Percentiles rank a stretch among this genome's conserved stretches.
These are phyloP conservation scores for Bucorvus abyssinicus DNA, from an alignment of 2,797 vertebrate species.

Conservation along the genomic window DNA sequence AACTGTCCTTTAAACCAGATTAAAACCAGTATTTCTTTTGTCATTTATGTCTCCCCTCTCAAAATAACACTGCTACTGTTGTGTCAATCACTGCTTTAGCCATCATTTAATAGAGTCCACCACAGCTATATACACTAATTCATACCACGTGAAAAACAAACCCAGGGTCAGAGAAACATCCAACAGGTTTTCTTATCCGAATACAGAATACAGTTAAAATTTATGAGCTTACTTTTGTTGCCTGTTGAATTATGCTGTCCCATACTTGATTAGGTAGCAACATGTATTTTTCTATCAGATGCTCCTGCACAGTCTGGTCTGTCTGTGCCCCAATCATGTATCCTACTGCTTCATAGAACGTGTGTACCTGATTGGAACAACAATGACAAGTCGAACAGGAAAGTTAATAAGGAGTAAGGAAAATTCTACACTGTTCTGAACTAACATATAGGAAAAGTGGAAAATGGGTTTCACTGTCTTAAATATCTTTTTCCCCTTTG, in stretches of 20 bases:
- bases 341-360: slow-evolving; percentile 97
- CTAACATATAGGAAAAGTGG: neutral
- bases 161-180: neutral
- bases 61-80: neutral
- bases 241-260: slow-evolving; percentile 99
- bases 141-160: neutral
- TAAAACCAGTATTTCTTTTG: neutral
- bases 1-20: neutral
- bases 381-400: neutral
- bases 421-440: neutral
- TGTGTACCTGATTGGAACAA: slow-evolving; percentile 86
- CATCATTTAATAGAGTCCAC: neutral
- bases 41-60: neutral
- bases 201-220: neutral
- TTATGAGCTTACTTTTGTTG: slow-evolving; percentile 88
- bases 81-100: neutral
- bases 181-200: neutral
- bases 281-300: slow-evolving; percentile 99
- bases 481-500: neutral
- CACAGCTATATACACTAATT: fast-evolving
- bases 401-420: neutral
- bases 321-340: slow-evolving; percentile 99
- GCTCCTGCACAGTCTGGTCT: slow-evolving; percentile 95
- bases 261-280: slow-evolving; percentile 97
- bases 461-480: neutral